Percentiles rank a stretch among this genome's conserved stretches.
These are phyloP conservation scores for Mastomys natalensis DNA, from an alignment of 2,113 vertebrate genomes.

Conservation along the genomic window DNA sequence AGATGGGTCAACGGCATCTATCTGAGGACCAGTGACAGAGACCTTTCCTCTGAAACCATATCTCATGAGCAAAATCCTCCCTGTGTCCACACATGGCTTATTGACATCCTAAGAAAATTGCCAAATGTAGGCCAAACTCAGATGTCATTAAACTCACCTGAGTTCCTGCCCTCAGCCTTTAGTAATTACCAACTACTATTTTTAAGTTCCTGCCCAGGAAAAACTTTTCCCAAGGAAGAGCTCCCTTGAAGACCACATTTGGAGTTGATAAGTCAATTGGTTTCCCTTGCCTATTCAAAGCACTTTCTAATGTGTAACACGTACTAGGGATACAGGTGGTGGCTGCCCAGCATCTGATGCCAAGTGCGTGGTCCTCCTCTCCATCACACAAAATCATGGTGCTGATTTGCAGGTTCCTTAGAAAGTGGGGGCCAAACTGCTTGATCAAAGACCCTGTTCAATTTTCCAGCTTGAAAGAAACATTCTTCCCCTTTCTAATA, in stretches of 20 bases:
- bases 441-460: neutral
- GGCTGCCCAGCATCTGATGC: neutral
- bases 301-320: conserved; percentile 7
- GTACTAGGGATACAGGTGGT: conserved; percentile 19
- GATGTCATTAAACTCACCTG: conserved; percentile 40
- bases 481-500: neutral
- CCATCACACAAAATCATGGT: neutral
- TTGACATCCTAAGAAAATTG: conserved; percentile 33
- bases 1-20: conserved; percentile 55
- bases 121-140: conserved; percentile 12
- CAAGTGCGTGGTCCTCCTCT: neutral
- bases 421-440: neutral
- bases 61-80: neutral
- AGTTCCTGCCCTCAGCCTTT: neutral
- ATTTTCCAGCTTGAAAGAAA: neutral
- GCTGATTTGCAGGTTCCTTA: conserved; percentile 15
- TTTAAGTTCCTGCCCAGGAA: neutral
- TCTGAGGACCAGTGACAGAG: conserved; percentile 60
- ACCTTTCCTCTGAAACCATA: conserved; percentile 67
- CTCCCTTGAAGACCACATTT: neutral
- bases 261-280: neutral
- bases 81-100: accelerated
- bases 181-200: conserved; percentile 1
- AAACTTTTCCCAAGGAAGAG: neutral
- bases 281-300: conserved; percentile 56